phyloP scores from a whole-genome alignment of 2,888 invertebrate genomes.

The Dione juno region DNA sequence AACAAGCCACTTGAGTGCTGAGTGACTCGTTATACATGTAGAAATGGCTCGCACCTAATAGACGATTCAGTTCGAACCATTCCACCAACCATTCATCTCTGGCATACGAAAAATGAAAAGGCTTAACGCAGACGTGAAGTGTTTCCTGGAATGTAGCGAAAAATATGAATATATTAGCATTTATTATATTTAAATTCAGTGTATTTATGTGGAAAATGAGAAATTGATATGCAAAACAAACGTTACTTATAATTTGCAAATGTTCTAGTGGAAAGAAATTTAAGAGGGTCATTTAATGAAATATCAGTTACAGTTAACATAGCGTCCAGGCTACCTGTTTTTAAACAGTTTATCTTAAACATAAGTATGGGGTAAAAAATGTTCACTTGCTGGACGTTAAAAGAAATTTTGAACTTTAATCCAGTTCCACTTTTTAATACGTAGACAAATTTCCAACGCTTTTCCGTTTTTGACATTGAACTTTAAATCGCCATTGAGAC shows the following conservation, averaged over 20 bases:
- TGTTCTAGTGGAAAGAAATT: too few species aligned
- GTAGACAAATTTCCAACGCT: too few species aligned
- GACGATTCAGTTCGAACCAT: constrained; percentile 93
- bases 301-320: too few species aligned
- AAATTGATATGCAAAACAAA: not conserved
- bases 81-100: constrained; percentile 92
- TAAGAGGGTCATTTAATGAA: too few species aligned
- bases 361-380: too few species aligned
- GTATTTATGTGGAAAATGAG: not conserved
- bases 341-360: too few species aligned
- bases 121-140: constrained; percentile 94
- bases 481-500: too few species aligned
- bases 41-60: constrained; percentile 93
- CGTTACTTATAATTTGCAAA: not conserved
- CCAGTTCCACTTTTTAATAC: too few species aligned
- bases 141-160: constrained; percentile 71
- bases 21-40: constrained; percentile 96
- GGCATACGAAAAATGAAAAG: constrained; percentile 94
- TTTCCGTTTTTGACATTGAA: too few species aligned
- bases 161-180: not conserved
- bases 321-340: too few species aligned
- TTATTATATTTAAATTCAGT: not conserved
- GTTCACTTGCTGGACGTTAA: too few species aligned
- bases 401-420: too few species aligned
- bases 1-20: constrained; percentile 90